Evolutionary conservation across 1,140 invertebrate genomes (phyloP).

Genomic region (Xylocopa sonorina): DNA sequence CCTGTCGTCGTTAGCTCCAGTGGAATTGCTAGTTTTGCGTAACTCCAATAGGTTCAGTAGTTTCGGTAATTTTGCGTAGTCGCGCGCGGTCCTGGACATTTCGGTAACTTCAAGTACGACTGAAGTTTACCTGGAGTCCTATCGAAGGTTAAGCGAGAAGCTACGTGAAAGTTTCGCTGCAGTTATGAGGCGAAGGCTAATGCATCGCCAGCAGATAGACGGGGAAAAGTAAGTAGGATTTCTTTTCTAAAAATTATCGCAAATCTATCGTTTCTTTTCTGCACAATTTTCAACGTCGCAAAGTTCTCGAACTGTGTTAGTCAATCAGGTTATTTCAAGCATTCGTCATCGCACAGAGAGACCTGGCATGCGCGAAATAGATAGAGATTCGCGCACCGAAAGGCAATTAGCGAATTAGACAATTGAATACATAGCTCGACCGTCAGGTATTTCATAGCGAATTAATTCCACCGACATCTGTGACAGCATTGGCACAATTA

Average conservation of each 20-base stretch:
- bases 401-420: not conserved
- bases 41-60: not conserved
- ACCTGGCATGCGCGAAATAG: not conserved
- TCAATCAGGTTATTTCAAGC: too few species aligned
- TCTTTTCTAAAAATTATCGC: not conserved
- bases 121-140: not conserved
- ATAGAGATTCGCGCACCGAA: not conserved
- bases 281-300: not conserved
- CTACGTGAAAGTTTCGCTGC: too few species aligned
- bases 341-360: too few species aligned
- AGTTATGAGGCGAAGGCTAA: not conserved
- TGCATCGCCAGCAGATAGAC: not conserved
- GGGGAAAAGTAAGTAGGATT: not conserved
- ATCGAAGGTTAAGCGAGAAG: not conserved
- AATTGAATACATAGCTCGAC: conserved; percentile 9
- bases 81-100: not conserved
- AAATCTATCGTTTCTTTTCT: not conserved
- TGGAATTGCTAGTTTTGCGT: conserved; percentile 3
- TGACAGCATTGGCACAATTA: not conserved
- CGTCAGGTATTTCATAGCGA: not conserved
- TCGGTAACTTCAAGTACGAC: not conserved
- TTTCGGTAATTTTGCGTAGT: not conserved
- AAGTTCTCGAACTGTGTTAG: too few species aligned
- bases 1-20: not conserved
- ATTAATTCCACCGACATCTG: conserved; percentile 25